Conservation (phyloP, 2,797 vertebrate species). For the Anisognathus igniventris region DNA sequence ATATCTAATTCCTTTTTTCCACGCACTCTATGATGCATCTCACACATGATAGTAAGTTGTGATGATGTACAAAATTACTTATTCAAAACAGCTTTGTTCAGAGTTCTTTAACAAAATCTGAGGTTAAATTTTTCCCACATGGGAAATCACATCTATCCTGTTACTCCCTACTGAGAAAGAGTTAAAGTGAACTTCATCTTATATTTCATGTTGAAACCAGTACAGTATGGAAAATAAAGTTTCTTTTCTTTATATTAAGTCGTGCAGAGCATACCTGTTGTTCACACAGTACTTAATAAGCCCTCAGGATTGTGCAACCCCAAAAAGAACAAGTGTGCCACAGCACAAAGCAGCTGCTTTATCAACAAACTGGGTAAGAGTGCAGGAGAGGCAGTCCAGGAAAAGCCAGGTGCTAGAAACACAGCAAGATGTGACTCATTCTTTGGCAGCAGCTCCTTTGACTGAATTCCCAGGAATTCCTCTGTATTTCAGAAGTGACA, state of each 20-base stretch:
- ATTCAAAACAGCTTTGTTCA: neutral
- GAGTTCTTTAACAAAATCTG: neutral
- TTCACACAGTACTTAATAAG: neutral
- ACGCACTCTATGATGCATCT: neutral
- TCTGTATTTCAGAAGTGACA: neutral
- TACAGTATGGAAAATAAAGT: neutral
- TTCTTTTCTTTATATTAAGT: neutral
- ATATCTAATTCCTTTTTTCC: neutral
- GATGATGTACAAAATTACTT: neutral
- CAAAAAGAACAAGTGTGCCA: neutral
- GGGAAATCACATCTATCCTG: neutral
- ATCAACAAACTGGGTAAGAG: neutral
- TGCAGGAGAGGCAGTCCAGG: neutral
- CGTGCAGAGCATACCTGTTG: neutral
- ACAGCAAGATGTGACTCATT: neutral
- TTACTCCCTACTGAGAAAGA: neutral
- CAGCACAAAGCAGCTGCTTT: neutral
- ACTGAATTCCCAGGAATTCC: conserved; percentile 55
- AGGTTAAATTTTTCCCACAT: neutral
- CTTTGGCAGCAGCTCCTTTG: neutral
- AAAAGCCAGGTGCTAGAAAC: conserved; percentile 16
- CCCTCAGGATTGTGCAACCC: neutral
- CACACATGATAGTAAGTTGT: rapidly evolving
- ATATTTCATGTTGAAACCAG: neutral
- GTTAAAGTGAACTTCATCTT: neutral